Percentiles rank a stretch among this genome's conserved stretches.
phyloP scores from a whole-genome alignment of 2,797 vertebrate genomes.

The Oryzias dopingdopingensis region DNA sequence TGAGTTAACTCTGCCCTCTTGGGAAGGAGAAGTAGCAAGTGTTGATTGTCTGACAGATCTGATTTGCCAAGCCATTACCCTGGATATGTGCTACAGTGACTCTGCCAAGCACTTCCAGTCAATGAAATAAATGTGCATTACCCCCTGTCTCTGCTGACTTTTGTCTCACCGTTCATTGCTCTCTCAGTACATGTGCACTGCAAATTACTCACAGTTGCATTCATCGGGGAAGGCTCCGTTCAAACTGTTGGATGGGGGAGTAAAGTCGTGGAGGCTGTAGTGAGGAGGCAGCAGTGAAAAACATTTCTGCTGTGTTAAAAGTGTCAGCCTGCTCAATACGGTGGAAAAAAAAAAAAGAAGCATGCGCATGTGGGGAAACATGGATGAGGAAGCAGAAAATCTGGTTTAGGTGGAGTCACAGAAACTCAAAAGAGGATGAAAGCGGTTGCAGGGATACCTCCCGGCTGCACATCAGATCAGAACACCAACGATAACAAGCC shows the following conservation, averaged over 20 bases:
- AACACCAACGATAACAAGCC: neutral
- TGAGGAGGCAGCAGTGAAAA: conserved; percentile 14
- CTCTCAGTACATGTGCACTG: conserved; percentile 18
- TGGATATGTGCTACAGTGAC: conserved; percentile 31
- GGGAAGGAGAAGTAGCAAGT: conserved; percentile 52
- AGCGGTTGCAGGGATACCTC: neutral
- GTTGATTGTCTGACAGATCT: conserved; percentile 64
- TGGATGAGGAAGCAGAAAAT: conserved; percentile 45
- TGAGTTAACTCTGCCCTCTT: conserved; percentile 40
- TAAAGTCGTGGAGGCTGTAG: conserved; percentile 8
- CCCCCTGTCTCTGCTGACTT: conserved; percentile 37
- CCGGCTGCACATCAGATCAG: neutral
- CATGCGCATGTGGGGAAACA: conserved; percentile 23
- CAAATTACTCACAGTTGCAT: conserved; percentile 51
- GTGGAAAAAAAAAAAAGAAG: conserved; percentile 21
- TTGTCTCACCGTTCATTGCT: conserved; percentile 28
- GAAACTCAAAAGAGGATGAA: conserved; percentile 19
- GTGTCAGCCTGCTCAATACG: conserved; percentile 19
- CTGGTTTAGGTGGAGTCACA: conserved; percentile 27
- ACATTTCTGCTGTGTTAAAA: conserved; percentile 37
- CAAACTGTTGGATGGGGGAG: conserved; percentile 16
- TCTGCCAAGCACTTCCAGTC: conserved; percentile 47
- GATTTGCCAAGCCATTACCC: conserved; percentile 72
- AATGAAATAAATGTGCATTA: conserved; percentile 66
- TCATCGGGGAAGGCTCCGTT: conserved; percentile 23